Evolutionary conservation across 2,888 invertebrate species (phyloP).

Genomic region (Ectropis crepuscularia): DNA sequence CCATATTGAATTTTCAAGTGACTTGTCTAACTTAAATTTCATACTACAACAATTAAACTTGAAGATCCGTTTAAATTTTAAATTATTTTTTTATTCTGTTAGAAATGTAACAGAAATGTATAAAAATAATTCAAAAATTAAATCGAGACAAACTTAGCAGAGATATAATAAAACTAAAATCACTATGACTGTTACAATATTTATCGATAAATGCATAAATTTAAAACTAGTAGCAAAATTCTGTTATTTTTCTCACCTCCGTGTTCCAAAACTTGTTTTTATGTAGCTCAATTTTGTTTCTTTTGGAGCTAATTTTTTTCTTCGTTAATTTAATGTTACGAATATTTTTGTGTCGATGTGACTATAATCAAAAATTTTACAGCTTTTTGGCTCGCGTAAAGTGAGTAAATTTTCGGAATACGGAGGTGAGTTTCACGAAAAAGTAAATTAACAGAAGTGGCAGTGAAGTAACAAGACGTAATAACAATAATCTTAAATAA

Average conservation of each 20-base stretch:
- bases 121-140: background rate
- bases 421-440: conserved; percentile 4
- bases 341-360: no score
- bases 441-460: conserved; percentile 26
- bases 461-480: conserved; percentile 20
- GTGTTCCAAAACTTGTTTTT: no score
- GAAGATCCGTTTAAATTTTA: conserved; percentile 11
- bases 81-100: background rate
- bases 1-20: conserved; percentile 74
- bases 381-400: no score
- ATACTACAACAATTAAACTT: conserved; percentile 29
- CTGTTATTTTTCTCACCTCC: conserved; percentile 8
- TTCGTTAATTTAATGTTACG: no score
- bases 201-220: conserved; percentile 38
- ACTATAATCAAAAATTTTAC: no score
- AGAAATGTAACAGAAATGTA: background rate
- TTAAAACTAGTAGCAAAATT: conserved; percentile 13
- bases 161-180: conserved; percentile 23
- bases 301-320: no score
- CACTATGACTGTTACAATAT: conserved; percentile 38
- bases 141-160: conserved; percentile 14
- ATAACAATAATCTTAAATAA: conserved; percentile 2
- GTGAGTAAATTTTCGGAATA: no score
- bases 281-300: no score
- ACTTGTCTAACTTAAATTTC: conserved; percentile 58